Evolutionary conservation across 2,888 invertebrate genomes (phyloP).

Genomic region (Tipula lateralis): DNA sequence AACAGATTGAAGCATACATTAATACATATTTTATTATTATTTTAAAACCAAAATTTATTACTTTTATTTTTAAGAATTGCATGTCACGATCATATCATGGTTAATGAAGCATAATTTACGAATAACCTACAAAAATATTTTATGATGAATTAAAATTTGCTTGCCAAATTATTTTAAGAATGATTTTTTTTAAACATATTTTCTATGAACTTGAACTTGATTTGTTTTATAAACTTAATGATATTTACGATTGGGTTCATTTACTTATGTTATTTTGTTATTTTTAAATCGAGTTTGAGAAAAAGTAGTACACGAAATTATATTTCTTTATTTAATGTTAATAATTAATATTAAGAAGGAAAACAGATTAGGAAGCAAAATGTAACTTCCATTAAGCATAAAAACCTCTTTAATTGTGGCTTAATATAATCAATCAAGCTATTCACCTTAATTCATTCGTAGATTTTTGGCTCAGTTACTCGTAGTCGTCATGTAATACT

Average conservation of each 20-base stretch:
- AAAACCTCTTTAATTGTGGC: no score
- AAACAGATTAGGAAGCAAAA: no score
- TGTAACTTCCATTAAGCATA: no score
- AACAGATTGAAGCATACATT: no score
- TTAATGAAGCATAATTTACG: background rate
- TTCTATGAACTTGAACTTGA: background rate
- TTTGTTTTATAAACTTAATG: background rate
- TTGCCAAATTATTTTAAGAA: background rate
- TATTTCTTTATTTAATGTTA: no score
- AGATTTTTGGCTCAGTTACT: background rate
- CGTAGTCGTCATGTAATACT: background rate
- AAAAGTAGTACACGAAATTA: no score
- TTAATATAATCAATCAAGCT: no score
- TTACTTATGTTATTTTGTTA: background rate
- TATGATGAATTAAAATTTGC: background rate
- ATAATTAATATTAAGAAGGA: background rate
- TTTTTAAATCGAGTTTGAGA: no score
- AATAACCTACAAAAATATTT: background rate
- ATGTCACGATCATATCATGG: background rate
- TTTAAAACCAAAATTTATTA: no score
- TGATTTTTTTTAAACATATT: background rate
- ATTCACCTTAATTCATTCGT: no score
- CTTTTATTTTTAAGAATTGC: background rate
- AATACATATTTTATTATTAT: no score
- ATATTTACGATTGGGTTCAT: background rate